Evolutionary conservation across 2,888 invertebrate species (phyloP).

Genomic region (Eristalinus aeneus): DNA sequence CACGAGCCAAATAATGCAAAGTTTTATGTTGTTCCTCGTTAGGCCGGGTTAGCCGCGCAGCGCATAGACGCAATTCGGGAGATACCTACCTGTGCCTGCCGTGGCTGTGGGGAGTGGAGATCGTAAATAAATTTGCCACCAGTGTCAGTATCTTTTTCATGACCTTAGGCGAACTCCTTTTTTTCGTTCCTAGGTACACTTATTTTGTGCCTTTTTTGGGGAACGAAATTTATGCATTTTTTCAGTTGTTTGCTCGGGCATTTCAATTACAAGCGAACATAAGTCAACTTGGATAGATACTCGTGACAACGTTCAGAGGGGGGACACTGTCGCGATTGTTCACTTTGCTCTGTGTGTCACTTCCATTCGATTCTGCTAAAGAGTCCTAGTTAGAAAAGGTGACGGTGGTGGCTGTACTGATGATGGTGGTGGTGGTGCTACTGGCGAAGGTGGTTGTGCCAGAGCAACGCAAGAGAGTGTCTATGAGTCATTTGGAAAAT

Average conservation of each 20-base stretch:
- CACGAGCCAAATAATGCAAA: constrained; percentile 69
- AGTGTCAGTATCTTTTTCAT: constrained; percentile 54
- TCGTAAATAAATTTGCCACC: constrained; percentile 67
- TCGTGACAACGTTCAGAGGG: neutral
- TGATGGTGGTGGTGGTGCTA: too few relatives aligned
- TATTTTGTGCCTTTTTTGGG: neutral
- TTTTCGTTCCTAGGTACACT: constrained; percentile 1
- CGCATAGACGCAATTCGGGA: neutral
- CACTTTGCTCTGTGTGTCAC: constrained; percentile 42
- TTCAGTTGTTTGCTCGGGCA: constrained; percentile 7
- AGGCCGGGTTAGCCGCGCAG: constrained; percentile 21
- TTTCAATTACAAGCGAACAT: constrained; percentile 38
- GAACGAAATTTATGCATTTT: constrained; percentile 22
- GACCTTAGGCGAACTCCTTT: constrained; percentile 54
- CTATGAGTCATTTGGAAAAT: constrained; percentile 57
- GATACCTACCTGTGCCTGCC: constrained; percentile 45
- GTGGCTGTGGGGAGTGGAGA: constrained; percentile 10
- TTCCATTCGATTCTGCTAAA: neutral
- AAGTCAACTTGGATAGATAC: neutral
- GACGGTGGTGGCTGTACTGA: neutral
- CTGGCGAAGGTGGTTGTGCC: neutral
- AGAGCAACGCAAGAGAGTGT: constrained; percentile 16
- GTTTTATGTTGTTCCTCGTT: constrained; percentile 60
- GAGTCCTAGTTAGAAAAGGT: neutral
- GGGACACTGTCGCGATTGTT: neutral